phyloP scores from a whole-genome alignment of 1,140 invertebrate genomes.

The Heliothis virescens region DNA sequence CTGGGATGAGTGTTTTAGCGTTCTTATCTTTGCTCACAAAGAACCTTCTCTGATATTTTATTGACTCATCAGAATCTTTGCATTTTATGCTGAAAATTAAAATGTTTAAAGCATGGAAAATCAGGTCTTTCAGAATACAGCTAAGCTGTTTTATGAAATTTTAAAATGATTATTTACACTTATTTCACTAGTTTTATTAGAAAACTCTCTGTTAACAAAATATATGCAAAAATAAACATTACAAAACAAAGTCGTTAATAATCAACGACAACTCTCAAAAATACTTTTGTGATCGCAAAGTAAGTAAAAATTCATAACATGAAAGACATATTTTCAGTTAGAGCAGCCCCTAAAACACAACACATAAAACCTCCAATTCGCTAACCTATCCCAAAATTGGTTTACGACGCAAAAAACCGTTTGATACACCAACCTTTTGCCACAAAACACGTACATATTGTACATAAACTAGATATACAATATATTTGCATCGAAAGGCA shows the following conservation, averaged over 20 bases:
- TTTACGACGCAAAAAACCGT: conserved; percentile 34
- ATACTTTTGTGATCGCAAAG: no score
- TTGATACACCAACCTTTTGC: conserved; percentile 18
- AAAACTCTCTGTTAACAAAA: no score
- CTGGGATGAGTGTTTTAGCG: background rate
- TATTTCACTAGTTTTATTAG: no score
- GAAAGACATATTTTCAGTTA: background rate
- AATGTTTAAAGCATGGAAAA: background rate
- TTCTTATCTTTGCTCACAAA: no score
- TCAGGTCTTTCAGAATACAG: no score
- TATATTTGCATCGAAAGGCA: conserved; percentile 48
- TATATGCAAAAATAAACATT: no score
- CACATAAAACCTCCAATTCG: conserved; percentile 17
- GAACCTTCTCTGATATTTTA: background rate
- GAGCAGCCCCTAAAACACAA: background rate
- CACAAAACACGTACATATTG: conserved; percentile 28
- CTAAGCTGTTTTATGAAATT: no score
- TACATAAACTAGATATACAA: conserved; percentile 43
- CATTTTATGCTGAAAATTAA: background rate
- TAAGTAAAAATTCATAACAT: background rate
- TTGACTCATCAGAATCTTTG: background rate
- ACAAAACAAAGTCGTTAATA: no score
- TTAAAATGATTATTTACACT: no score
- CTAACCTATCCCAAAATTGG: conserved; percentile 23
- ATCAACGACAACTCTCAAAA: no score